A percentile compares a stretch with the other conserved stretches of the same genome.
phyloP scores from a whole-genome alignment of 2,113 vertebrate genomes.

The human region GRCh38 chr1:212623501-212624000 shows the following conservation, averaged over 20 bases:
- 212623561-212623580: background rate
- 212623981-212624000: background rate
- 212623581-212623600: background rate
- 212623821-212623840: background rate
- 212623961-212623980: background rate
- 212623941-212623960: background rate
- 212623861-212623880: slow-evolving; percentile 1
- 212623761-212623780: background rate
- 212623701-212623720: background rate
- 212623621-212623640: background rate
- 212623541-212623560: background rate
- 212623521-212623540: background rate
- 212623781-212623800: background rate
- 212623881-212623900: background rate
- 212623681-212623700: background rate
- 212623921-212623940: background rate
- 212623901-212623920: background rate
- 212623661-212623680: background rate
- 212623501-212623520: background rate
- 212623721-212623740: background rate
- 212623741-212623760: background rate
- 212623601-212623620: background rate
- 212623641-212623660: background rate
- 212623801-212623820: background rate
- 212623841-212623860: background rate